These are phyloP conservation scores for Salvelinus sp. DNA, from an alignment of 2,113 vertebrate genomes.

Conservation along the genomic window DNA sequence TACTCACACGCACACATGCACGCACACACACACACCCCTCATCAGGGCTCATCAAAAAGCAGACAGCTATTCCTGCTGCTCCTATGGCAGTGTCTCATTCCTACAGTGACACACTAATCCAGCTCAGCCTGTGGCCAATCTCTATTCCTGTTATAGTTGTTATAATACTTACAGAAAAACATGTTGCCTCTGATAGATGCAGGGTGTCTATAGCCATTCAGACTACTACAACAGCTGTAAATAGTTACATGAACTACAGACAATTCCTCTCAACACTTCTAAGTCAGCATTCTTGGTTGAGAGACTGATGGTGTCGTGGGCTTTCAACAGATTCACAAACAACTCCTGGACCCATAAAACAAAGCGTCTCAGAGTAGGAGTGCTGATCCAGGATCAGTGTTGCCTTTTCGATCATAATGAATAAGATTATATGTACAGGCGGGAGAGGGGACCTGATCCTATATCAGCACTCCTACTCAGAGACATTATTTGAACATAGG, in stretches of 20 bases:
- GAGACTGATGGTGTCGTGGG: neutral
- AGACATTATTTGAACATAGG: too few species aligned
- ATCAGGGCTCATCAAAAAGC: too few species aligned
- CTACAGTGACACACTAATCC: neutral
- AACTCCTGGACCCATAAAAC: too few species aligned
- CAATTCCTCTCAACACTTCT: neutral
- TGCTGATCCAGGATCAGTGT: too few species aligned
- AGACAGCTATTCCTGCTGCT: neutral
- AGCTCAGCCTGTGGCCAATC: neutral
- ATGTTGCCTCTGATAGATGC: neutral
- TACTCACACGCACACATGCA: constrained; percentile 12
- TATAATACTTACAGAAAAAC: neutral
- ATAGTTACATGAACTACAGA: neutral
- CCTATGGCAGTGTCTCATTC: neutral
- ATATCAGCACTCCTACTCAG: too few species aligned
- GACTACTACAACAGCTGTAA: neutral
- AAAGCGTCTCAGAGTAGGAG: too few species aligned
- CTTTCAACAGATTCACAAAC: neutral
- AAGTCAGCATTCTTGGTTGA: neutral
- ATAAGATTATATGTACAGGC: too few species aligned
- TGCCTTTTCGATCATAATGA: too few species aligned
- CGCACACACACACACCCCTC: constrained; percentile 16
- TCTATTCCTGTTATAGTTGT: too few species aligned
- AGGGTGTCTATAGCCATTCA: neutral
- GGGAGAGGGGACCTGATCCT: too few species aligned